phyloP scores from a whole-genome alignment of 2,888 invertebrate genomes.

The Gortyna flavago region DNA sequence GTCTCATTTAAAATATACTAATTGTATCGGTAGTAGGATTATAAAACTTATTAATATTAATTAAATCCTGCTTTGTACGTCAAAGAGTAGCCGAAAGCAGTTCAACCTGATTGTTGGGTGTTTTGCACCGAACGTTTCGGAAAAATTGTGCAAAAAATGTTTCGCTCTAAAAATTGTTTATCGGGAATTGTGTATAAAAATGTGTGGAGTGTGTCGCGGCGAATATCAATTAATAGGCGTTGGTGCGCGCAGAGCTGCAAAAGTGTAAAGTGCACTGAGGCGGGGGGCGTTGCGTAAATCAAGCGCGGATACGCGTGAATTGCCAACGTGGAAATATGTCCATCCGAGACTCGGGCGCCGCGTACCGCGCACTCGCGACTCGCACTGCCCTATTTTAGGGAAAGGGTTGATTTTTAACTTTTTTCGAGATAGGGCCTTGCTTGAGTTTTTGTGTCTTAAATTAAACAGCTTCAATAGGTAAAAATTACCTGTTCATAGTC shows the following conservation, averaged over 20 bases:
- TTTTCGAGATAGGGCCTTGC: background rate
- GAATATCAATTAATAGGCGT: constrained; percentile 88
- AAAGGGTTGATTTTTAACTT: background rate
- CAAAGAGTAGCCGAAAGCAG: constrained; percentile 49
- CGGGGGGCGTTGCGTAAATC: constrained; percentile 87
- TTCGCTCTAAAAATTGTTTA: constrained; percentile 57
- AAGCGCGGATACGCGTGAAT: constrained; percentile 82
- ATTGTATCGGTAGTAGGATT: constrained; percentile 53
- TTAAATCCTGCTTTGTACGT: constrained; percentile 33
- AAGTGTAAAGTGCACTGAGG: constrained; percentile 89
- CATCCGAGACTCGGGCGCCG: constrained; percentile 53
- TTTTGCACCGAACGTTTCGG: constrained; percentile 19
- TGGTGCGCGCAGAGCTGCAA: constrained; percentile 87
- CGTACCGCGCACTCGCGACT: constrained; percentile 7
- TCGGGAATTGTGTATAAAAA: constrained; percentile 67
- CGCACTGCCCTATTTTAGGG: background rate
- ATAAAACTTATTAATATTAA: constrained; percentile 42
- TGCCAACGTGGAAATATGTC: constrained; percentile 82
- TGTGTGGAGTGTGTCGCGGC: constrained; percentile 79
- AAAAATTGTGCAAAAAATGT: constrained; percentile 35
- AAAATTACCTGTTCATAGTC: background rate
- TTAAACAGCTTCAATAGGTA: background rate
- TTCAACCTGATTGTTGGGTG: constrained; percentile 20
- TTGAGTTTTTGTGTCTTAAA: background rate
- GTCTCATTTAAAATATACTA: constrained; percentile 55